Conservation (phyloP, 2,888 invertebrate species). For the Emmelina monodactyla region DNA sequence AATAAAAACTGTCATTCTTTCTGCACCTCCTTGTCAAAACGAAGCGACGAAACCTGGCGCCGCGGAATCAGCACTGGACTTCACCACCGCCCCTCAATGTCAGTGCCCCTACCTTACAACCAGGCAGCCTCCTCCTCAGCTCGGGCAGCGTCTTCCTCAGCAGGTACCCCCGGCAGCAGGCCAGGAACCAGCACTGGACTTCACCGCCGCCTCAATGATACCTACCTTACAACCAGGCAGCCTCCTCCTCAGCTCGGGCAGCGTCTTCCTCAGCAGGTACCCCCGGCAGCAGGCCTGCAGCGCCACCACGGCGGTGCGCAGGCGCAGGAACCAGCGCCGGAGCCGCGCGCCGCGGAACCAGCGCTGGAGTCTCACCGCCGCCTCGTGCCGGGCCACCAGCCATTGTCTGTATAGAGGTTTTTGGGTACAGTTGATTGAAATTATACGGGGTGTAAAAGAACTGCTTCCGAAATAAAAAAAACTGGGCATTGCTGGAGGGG, state of each 20-base stretch:
- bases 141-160: conserved; percentile 65
- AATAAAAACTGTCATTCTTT: too few species aligned
- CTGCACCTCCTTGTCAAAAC: too few species aligned
- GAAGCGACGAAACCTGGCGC: too few species aligned
- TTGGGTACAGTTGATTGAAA: too few species aligned
- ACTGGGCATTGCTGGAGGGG: too few species aligned
- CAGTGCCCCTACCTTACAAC: conserved; percentile 1
- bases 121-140: conserved; percentile 27
- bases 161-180: conserved; percentile 73
- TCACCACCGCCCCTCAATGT: too few species aligned
- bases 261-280: conserved; percentile 64
- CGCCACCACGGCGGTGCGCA: conserved; percentile 64
- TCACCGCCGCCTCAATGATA: conserved; percentile 60
- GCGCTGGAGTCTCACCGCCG: conserved; percentile 77
- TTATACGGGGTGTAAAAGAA: too few species aligned
- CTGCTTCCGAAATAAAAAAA: too few species aligned
- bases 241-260: conserved; percentile 42
- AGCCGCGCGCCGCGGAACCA: conserved; percentile 77
- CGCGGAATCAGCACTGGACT: too few species aligned
- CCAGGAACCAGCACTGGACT: conserved; percentile 76
- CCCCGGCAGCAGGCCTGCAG: conserved; percentile 81
- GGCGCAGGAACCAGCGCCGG: conserved; percentile 71
- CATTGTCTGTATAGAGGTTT: conserved; percentile 48
- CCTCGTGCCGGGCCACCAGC: conserved; percentile 60
- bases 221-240: conserved; percentile 23